Percentiles rank a stretch among this genome's conserved stretches.
Conservation (phyloP, 1,140 invertebrate species). For the Ceratoteleas bidentatus region DNA sequence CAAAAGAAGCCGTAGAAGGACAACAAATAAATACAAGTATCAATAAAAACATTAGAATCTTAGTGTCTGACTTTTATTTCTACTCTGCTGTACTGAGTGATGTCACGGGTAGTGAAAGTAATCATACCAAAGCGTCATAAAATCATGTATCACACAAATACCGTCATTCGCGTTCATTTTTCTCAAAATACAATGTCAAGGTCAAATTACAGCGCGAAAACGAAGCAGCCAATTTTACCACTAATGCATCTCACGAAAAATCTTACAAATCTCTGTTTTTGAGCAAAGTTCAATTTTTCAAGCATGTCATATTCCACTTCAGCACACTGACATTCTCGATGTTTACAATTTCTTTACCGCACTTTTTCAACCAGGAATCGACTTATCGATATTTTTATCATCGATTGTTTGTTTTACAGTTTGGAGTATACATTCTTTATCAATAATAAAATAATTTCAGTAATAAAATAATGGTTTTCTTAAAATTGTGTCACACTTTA, state of each 20-base stretch:
- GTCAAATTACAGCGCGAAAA: constrained; percentile 15
- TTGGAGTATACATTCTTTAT: too few species aligned
- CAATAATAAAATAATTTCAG: too few species aligned
- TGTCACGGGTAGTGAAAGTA: constrained; percentile 40
- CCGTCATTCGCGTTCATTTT: constrained; percentile 6
- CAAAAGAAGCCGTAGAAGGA: not conserved
- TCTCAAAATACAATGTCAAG: not conserved
- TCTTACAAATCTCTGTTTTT: too few species aligned
- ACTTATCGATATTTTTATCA: not conserved
- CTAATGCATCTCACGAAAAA: constrained; percentile 19
- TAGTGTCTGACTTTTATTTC: constrained; percentile 23
- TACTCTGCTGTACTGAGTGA: constrained; percentile 36
- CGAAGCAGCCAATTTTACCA: not conserved
- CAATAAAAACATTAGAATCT: constrained; percentile 22
- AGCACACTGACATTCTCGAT: not conserved
- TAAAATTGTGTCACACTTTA: too few species aligned
- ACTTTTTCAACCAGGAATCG: not conserved
- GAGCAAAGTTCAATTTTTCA: too few species aligned
- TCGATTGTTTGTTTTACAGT: too few species aligned
- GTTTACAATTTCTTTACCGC: not conserved
- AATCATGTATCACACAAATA: constrained; percentile 29
- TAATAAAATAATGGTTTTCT: too few species aligned
- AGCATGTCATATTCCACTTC: too few species aligned
- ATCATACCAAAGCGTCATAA: constrained; percentile 26
- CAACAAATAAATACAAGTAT: constrained; percentile 14